phyloP scores from a whole-genome alignment of 2,113 vertebrate genomes.

The Hassar affinis region DNA sequence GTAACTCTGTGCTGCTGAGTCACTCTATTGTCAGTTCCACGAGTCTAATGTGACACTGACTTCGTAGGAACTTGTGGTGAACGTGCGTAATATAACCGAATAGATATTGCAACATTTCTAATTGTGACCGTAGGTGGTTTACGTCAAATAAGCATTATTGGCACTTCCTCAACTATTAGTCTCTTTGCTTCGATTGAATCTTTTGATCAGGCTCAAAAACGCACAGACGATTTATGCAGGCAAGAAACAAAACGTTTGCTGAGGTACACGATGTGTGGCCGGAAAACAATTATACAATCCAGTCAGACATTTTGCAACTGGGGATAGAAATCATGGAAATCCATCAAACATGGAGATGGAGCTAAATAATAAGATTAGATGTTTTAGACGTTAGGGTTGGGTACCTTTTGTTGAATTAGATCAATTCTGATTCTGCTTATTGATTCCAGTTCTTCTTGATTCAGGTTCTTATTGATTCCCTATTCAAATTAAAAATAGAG shows the following conservation, averaged over 20 bases:
- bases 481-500: no score
- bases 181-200: neutral
- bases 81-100: neutral
- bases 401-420: no score
- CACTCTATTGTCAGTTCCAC: neutral
- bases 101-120: neutral
- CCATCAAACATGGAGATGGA: neutral
- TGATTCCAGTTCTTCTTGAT: no score
- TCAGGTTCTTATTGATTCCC: no score
- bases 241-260: neutral
- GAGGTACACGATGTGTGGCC: neutral
- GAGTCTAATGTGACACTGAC: neutral
- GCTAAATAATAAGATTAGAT: neutral
- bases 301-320: neutral
- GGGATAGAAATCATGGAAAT: neutral
- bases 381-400: no score
- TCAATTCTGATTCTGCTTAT: no score
- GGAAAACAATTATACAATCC: neutral
- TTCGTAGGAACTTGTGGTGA: neutral
- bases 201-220: neutral
- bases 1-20: neutral
- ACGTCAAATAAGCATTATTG: neutral
- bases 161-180: neutral
- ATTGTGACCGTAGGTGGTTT: neutral
- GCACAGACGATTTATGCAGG: neutral